Percentiles rank a stretch among this genome's conserved stretches.
Conservation (phyloP, 2,113 vertebrate species). For the Neoarius graeffei region DNA sequence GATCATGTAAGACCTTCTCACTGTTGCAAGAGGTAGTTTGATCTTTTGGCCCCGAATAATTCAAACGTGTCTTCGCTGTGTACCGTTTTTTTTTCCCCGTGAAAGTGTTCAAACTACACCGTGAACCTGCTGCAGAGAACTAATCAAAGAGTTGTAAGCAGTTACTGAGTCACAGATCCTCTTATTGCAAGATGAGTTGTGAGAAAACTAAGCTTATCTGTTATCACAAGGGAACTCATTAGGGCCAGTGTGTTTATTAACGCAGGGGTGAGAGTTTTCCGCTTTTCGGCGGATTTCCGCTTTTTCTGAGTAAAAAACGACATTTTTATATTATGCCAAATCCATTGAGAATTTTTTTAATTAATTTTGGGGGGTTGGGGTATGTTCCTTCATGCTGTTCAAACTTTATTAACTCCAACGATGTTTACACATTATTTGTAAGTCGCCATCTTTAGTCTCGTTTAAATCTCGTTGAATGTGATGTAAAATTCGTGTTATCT, state of each 20-base stretch:
- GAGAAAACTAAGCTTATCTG: neutral
- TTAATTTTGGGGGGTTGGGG: too few species aligned
- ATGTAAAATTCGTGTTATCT: too few species aligned
- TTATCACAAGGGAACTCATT: neutral
- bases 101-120: neutral
- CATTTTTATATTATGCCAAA: too few species aligned
- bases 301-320: too few species aligned
- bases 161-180: neutral
- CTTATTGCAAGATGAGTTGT: neutral
- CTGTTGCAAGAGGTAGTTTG: constrained; percentile 10
- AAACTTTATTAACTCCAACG: too few species aligned
- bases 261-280: too few species aligned
- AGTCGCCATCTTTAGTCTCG: too few species aligned
- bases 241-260: neutral
- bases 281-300: too few species aligned
- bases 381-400: too few species aligned
- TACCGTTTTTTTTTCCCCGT: neutral
- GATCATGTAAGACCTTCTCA: constrained; percentile 15
- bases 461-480: too few species aligned
- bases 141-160: neutral
- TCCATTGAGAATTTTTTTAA: too few species aligned
- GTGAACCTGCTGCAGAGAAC: neutral
- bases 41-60: constrained; percentile 3
- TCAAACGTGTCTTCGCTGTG: neutral
- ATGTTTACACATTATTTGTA: too few species aligned